phyloP scores from a whole-genome alignment of 2,113 vertebrate species.

The Lathamus discolor region DNA sequence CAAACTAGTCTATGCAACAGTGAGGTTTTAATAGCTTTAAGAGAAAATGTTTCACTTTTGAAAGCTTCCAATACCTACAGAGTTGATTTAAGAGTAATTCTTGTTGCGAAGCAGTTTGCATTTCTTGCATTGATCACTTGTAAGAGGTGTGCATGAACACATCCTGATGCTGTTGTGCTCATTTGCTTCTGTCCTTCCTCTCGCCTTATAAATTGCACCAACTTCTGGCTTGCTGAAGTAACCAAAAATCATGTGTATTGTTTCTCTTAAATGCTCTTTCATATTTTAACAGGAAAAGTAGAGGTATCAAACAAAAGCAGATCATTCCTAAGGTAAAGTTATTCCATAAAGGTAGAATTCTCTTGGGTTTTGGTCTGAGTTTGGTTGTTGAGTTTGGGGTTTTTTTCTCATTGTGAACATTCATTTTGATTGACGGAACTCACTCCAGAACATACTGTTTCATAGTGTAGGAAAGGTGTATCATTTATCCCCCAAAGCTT shows the following conservation, averaged over 20 bases:
- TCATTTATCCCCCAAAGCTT: neutral
- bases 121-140: neutral
- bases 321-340: conserved; percentile 92
- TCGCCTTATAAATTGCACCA: conserved; percentile 25
- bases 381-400: neutral
- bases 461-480: neutral
- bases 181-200: neutral
- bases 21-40: neutral
- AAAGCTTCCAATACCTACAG: neutral
- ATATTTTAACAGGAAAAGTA: conserved; percentile 89
- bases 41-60: neutral
- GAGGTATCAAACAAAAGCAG: conserved; percentile 88
- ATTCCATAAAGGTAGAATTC: neutral
- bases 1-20: neutral
- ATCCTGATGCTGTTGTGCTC: conserved; percentile 32
- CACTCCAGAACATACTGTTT: neutral
- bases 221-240: conserved; percentile 61
- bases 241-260: neutral
- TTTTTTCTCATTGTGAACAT: neutral
- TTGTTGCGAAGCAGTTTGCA: conserved; percentile 28
- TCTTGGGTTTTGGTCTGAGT: neutral
- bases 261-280: conserved; percentile 38
- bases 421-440: neutral
- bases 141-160: neutral
- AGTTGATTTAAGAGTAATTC: neutral